These are phyloP conservation scores for Eptesicus fuscus DNA, from an alignment of 2,113 vertebrate species.

Conservation along the genomic window DNA sequence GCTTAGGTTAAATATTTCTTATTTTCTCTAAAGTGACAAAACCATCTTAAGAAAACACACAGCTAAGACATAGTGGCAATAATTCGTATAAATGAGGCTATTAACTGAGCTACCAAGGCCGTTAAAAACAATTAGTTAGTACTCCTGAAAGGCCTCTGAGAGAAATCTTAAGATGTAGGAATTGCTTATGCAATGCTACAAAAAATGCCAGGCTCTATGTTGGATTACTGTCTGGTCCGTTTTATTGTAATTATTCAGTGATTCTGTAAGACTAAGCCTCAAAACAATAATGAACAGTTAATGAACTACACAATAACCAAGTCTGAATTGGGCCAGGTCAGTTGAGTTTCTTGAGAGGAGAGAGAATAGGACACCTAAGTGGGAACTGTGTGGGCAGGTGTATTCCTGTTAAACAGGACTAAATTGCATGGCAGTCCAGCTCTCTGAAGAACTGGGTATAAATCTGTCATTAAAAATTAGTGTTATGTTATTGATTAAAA, in stretches of 20 bases:
- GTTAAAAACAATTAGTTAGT: conserved; percentile 51
- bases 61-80: conserved; percentile 21
- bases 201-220: neutral
- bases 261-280: conserved; percentile 29
- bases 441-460: conserved; percentile 47
- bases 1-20: conserved; percentile 49
- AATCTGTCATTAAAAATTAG: conserved; percentile 33
- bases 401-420: neutral
- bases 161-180: conserved; percentile 17
- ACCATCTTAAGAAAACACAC: conserved; percentile 30
- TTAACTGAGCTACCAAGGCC: conserved; percentile 43
- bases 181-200: conserved; percentile 48
- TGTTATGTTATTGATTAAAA: conserved; percentile 32
- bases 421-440: conserved; percentile 9
- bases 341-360: conserved; percentile 58
- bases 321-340: conserved; percentile 68
- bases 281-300: conserved; percentile 64
- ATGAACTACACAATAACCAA: conserved; percentile 59
- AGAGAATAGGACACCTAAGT: neutral
- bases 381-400: neutral
- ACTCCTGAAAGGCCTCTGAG: neutral
- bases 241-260: neutral
- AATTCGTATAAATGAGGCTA: conserved; percentile 16
- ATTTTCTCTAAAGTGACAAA: conserved; percentile 34
- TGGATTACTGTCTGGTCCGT: neutral